Base-by-base conservation (phyloP, 2,888 invertebrate genomes). In the Allacma fusca region DNA sequence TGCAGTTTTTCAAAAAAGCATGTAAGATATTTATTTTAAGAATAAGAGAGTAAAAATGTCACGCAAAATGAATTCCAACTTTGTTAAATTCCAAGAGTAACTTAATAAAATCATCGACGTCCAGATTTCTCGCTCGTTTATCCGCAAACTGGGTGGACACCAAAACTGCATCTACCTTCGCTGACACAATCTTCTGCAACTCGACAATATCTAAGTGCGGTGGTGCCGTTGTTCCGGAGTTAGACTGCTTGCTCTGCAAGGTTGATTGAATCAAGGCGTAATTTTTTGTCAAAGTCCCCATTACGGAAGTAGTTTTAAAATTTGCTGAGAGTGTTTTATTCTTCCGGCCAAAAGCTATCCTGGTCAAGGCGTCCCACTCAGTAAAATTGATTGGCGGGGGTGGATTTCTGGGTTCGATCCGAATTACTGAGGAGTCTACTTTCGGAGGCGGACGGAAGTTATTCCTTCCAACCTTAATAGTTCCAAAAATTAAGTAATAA, bases 371-470 rank as follows among this genome's bases (percentile, higher is more conserved):
- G 89, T 99, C 99, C 99, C 98, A 99, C 88, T 99, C 98, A 84
- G 93, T 91, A 87, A 95, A 98, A 86, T 96, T 94, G 13, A 99
- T 94, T 0, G 95, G 93, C 9, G 98, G 98, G 44, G 98, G 96
- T 26, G 99, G 99, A 88, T 97, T 97, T 85, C 93, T 91, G 0
- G 99, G 99, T 86, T 99, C 98, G 86, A 99, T 93, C 85, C 99
- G 90, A 0, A 99, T 97, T 1, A 99, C 98, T 87, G 94, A 95
- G 0, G 98, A 98, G 87, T 99, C 99, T 0, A 99, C 98, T 90
- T 98, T 98, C 5, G 99, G 99, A 62, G 99, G 98, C 23, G 99
- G 99, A 81, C 94, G 91, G 86, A 99, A 99, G 88, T 99, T 99
- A 87, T 98, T 98, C 88, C 95, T 96, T 0, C 98, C 98, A 85